Evolutionary conservation across 2,797 vertebrate genomes (phyloP).

Genomic region (Pogonophryne albipinna): DNA sequence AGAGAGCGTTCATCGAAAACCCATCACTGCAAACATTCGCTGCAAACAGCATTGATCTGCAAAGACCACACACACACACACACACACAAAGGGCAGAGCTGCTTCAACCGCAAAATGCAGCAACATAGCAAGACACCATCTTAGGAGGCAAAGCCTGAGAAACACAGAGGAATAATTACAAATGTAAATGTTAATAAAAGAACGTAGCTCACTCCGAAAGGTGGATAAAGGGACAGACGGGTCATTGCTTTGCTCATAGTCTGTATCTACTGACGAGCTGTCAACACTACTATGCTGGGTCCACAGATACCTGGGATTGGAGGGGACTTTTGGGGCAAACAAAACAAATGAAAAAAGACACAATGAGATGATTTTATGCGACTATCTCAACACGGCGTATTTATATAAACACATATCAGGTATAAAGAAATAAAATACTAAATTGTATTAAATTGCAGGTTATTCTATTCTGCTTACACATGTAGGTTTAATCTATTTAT

Average conservation of each 20-base stretch:
- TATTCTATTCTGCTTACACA: neutral
- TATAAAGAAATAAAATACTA: constrained; percentile 26
- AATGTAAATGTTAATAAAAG: constrained; percentile 36
- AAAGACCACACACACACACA: neutral
- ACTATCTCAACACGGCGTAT: neutral
- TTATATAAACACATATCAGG: neutral
- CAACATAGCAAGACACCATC: neutral
- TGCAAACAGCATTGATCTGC: constrained; percentile 40
- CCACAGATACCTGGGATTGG: constrained; percentile 59
- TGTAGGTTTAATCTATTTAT: neutral
- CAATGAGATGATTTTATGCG: constrained; percentile 14
- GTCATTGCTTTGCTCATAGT: constrained; percentile 71
- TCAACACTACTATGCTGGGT: constrained; percentile 75
- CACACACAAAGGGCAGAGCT: constrained; percentile 12
- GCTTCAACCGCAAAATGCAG: constrained; percentile 42
- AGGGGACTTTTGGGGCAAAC: constrained; percentile 63
- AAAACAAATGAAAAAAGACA: constrained; percentile 27
- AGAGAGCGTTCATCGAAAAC: constrained; percentile 11
- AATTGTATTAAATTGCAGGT: neutral
- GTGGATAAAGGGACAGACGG: constrained; percentile 72
- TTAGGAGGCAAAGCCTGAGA: constrained; percentile 8
- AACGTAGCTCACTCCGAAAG: constrained; percentile 79
- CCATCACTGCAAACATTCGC: constrained; percentile 27
- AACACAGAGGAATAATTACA: constrained; percentile 6
- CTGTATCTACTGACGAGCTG: constrained; percentile 77